Percentiles rank a stretch among this genome's conserved stretches.
Conservation (phyloP, 2,888 invertebrate species). For the Epinotia bilunana region DNA sequence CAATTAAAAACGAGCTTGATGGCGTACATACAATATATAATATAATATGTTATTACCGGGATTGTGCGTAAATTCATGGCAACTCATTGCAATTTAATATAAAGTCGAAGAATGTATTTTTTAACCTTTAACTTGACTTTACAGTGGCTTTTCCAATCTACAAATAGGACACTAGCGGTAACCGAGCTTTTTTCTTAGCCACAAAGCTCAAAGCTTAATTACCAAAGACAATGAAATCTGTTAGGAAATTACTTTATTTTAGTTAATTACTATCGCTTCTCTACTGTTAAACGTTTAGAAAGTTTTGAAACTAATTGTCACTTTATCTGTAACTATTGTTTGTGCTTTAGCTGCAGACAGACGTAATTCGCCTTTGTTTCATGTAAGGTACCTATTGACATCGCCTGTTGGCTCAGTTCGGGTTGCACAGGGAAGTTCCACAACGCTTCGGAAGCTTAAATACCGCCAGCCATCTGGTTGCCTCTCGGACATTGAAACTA, state of each 20-base stretch:
- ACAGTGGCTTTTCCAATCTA: neutral
- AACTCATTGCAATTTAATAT: too few relatives aligned
- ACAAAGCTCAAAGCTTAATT: slow-evolving; percentile 13
- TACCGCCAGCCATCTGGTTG: too few relatives aligned
- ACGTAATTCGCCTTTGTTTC: neutral
- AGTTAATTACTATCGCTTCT: neutral
- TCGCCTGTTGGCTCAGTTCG: neutral
- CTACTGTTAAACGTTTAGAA: neutral
- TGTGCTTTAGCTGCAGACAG: neutral
- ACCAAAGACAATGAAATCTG: slow-evolving; percentile 6
- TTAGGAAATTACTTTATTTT: slow-evolving; percentile 12
- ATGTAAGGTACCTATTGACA: neutral
- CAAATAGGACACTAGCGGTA: neutral
- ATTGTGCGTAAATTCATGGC: too few relatives aligned
- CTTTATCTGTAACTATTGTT: neutral
- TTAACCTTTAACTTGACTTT: too few relatives aligned
- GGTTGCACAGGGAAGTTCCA: too few relatives aligned
- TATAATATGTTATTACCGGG: too few relatives aligned
- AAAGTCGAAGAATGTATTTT: neutral
- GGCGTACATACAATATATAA: too few relatives aligned
- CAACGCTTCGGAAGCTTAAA: too few relatives aligned
- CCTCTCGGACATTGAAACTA: too few relatives aligned
- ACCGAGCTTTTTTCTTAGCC: neutral
- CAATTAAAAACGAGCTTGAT: too few relatives aligned
- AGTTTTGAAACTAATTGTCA: neutral